Conservation (phyloP, 2,113 vertebrate species). For the Ibidorhyncha struthersii region DNA sequence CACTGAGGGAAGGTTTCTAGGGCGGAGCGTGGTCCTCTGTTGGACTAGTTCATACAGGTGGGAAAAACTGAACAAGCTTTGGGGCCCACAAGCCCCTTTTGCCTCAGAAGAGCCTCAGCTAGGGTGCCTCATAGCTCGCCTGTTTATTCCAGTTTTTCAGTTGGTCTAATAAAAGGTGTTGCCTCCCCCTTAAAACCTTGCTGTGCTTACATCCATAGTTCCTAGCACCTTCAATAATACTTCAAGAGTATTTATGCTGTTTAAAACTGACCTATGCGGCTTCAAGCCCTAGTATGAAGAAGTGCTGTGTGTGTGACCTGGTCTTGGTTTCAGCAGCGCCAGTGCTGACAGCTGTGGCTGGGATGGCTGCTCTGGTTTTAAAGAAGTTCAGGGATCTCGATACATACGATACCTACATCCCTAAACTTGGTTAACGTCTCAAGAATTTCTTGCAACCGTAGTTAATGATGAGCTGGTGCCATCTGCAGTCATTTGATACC, state of each 20-base stretch:
- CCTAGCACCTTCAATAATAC: background rate
- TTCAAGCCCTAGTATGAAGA: background rate
- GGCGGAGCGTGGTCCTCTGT: background rate
- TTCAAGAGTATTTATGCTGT: background rate
- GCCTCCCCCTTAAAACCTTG: background rate
- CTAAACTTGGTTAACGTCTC: background rate
- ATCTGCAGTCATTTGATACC: background rate
- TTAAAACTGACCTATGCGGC: background rate
- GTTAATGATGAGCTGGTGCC: background rate
- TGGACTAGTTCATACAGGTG: background rate
- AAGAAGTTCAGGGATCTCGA: background rate
- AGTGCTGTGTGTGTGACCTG: fast-evolving
- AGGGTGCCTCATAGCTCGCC: background rate
- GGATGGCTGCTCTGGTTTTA: background rate
- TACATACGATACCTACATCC: background rate
- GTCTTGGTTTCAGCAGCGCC: background rate
- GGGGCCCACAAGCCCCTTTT: background rate
- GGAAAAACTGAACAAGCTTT: background rate
- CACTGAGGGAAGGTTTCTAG: background rate
- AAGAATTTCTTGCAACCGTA: background rate
- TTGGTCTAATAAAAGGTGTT: background rate
- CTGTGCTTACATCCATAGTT: background rate
- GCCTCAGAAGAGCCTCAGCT: background rate
- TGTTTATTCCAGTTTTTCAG: background rate
- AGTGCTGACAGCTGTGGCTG: background rate